A percentile compares a stretch with the other conserved stretches of the same genome.
Conservation (phyloP, 2,888 invertebrate species). For the Lasioglossum calceatum region DNA sequence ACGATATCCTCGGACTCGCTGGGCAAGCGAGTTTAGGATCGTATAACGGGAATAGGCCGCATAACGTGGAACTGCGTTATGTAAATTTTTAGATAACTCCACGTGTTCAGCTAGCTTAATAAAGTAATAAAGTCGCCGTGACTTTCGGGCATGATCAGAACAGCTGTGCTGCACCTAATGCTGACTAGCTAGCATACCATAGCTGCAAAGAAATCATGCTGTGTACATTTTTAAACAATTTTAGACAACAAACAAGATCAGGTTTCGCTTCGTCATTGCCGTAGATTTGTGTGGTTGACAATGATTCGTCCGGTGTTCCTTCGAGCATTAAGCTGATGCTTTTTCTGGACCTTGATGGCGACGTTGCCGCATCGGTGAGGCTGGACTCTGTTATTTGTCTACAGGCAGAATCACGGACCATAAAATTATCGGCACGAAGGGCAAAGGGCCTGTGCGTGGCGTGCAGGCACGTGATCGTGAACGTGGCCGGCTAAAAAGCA, state of each 20-base stretch:
- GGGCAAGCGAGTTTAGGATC: neutral
- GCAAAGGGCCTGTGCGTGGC: slow-evolving; percentile 43
- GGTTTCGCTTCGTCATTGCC: neutral
- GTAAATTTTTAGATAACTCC: neutral
- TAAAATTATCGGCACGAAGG: slow-evolving; percentile 62
- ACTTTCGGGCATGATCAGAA: neutral
- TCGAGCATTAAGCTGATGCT: neutral
- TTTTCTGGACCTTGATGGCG: slow-evolving; percentile 18
- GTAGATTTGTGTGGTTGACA: neutral
- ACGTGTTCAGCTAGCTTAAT: neutral
- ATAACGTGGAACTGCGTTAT: neutral
- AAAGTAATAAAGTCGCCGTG: neutral
- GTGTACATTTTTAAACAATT: neutral
- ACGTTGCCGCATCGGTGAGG: slow-evolving; percentile 26
- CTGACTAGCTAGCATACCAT: neutral
- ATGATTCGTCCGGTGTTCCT: neutral
- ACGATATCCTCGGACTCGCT: neutral
- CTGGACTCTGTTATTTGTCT: slow-evolving; percentile 63
- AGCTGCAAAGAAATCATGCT: neutral
- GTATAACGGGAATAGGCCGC: neutral
- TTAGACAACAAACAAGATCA: neutral
- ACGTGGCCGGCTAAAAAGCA: slow-evolving; percentile 50
- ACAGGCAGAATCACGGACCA: slow-evolving; percentile 59
- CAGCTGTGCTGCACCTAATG: neutral
- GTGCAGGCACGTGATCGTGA: slow-evolving; percentile 61